phyloP scores from a whole-genome alignment of 2,113 vertebrate species.

The pig (Sus scrofa) region T2T-Sscrofa CM000823.6:36474501-36475000 shows the following conservation, averaged over 20 bases:
- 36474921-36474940: not conserved
- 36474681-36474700: not conserved
- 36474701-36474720: not conserved
- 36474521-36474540: not conserved
- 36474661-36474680: not conserved
- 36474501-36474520: not conserved
- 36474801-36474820: not conserved
- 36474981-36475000: too few relatives aligned
- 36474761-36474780: not conserved
- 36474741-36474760: not conserved
- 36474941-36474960: not conserved
- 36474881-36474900: not conserved
- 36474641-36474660: not conserved
- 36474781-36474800: not conserved
- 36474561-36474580: not conserved
- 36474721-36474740: not conserved
- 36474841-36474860: not conserved
- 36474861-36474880: not conserved
- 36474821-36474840: not conserved
- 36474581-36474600: rapidly evolving
- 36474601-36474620: not conserved
- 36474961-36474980: too few relatives aligned
- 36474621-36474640: too few relatives aligned
- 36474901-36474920: not conserved
- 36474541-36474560: not conserved